phyloP scores from a whole-genome alignment of 1,140 invertebrate species.

The Gryon sp. region DNA sequence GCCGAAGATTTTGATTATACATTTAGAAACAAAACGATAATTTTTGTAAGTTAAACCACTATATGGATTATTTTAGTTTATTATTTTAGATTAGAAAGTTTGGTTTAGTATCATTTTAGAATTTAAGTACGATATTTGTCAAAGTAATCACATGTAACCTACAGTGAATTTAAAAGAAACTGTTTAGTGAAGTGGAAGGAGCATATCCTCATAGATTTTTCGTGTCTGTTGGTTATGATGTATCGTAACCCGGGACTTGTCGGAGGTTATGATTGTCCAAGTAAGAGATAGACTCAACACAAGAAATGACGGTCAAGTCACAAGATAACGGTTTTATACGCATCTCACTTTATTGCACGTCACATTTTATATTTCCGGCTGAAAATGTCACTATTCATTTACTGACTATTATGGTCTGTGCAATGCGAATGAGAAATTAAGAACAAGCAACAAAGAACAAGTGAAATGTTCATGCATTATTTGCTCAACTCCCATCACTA shows the following conservation, averaged over 20 bases:
- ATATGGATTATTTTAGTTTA: too few relatives aligned
- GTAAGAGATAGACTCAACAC: conserved; percentile 11
- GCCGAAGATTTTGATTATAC: too few relatives aligned
- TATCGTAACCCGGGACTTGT: conserved; percentile 50
- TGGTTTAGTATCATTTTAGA: too few relatives aligned
- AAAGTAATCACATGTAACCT: too few relatives aligned
- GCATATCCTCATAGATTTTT: conserved; percentile 27
- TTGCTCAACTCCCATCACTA: conserved; percentile 6
- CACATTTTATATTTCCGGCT: conserved; percentile 66
- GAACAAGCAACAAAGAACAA: conserved; percentile 11
- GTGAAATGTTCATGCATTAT: conserved; percentile 17
- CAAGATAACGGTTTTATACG: conserved; percentile 56
- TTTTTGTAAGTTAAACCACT: too few relatives aligned
- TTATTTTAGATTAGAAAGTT: too few relatives aligned
- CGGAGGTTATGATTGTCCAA: conserved; percentile 57
- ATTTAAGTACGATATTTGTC: too few relatives aligned
- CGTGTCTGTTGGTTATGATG: conserved; percentile 4
- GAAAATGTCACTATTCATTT: conserved; percentile 59
- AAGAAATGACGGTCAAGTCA: conserved; percentile 34
- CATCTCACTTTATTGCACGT: conserved; percentile 38
- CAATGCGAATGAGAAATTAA: conserved; percentile 35
- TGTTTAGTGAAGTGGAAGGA: too few relatives aligned
- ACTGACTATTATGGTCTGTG: conserved; percentile 23
- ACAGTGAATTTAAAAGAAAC: too few relatives aligned
- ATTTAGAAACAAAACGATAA: too few relatives aligned